Conservation (phyloP, 1,140 invertebrate species). For the Lasioglossum baleicum region DNA sequence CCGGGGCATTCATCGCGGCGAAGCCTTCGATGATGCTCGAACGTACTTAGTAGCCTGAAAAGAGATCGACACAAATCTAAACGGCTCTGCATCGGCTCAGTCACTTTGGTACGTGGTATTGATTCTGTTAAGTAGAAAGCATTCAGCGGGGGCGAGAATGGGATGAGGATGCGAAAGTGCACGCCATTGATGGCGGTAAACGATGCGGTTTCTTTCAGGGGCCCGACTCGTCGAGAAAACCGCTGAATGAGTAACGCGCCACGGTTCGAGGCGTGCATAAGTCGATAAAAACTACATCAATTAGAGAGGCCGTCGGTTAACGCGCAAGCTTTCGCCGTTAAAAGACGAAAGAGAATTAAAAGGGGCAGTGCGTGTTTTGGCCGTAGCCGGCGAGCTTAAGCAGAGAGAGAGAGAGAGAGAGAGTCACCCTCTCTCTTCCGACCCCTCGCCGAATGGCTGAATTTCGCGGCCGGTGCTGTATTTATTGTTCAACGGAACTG, state of each 20-base stretch:
- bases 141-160: constrained; percentile 62
- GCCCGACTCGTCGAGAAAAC: constrained; percentile 61
- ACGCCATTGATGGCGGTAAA: constrained; percentile 69
- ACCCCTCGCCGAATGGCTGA: constrained; percentile 13
- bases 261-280: constrained; percentile 69
- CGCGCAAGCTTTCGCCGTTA: constrained; percentile 56
- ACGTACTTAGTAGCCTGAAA: constrained; percentile 25
- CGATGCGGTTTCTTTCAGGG: constrained; percentile 78
- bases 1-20: neutral
- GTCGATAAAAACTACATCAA: constrained; percentile 77
- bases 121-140: constrained; percentile 65
- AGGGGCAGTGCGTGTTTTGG: constrained; percentile 60
- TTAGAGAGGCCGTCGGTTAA: constrained; percentile 69
- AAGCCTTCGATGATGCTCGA: constrained; percentile 26
- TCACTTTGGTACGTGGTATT: constrained; percentile 65
- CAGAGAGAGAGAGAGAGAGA: constrained; percentile 3
- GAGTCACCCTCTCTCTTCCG: constrained; percentile 59
- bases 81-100: constrained; percentile 38
- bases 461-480: neutral
- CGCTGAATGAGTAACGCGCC: constrained; percentile 74
- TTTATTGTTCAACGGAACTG: constrained; percentile 27
- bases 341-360: constrained; percentile 70
- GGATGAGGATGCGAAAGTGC: constrained; percentile 63
- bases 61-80: constrained; percentile 40
- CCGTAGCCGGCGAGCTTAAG: constrained; percentile 59